Base-by-base conservation (phyloP, 1,140 invertebrate species). In the Ooceraea biroi region DNA sequence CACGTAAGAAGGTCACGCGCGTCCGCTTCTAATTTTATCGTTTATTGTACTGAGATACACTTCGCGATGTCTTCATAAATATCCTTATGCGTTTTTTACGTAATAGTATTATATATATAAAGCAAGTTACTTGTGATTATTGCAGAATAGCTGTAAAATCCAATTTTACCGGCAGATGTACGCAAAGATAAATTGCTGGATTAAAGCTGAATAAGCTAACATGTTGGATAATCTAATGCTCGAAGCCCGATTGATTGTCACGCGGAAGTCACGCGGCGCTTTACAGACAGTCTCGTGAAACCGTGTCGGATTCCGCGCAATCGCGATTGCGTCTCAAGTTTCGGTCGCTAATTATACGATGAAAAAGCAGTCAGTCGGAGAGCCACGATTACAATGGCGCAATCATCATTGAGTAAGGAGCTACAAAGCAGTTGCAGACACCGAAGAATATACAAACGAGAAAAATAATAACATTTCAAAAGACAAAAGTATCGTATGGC, bases 331-430 rank as follows among this genome's bases (percentile, higher is more conserved):
- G 61, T 84, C 83, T 74, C 63, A 50, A 74, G 82, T 84, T 87
- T 88, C 68, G 82, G 68, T 52, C 85, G 80, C 85, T 87, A 87
- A 87, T 87, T 87, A 85, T 58, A 87, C 82, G 61, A 76, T 52
- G 80, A 88, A 88, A 77, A 88, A 84, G 85, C 68, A 72, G 80
- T 46, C 52, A 73, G 76, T 78, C 82, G 72, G 85, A 52, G 85
- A 88, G 68, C 41, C 68, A 66, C 85, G 85, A 88, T 88, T 88
- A 87, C 69, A 87, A 73, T 88, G 85, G 82, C 86, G 86, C 83
- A 88, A 88, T 88, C 72, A 61, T 50, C 46, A 74, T 88, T 84
- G 73, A 52, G 73, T 41, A 87, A 88, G 86, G n/a, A 78, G 60
- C 73, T 80, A 60, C 65, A 61, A 88, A 65, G 57, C 68, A 55